These are phyloP conservation scores for Drosophila prostipennis DNA, from an alignment of 2,888 invertebrate species.

Conservation along the genomic window DNA sequence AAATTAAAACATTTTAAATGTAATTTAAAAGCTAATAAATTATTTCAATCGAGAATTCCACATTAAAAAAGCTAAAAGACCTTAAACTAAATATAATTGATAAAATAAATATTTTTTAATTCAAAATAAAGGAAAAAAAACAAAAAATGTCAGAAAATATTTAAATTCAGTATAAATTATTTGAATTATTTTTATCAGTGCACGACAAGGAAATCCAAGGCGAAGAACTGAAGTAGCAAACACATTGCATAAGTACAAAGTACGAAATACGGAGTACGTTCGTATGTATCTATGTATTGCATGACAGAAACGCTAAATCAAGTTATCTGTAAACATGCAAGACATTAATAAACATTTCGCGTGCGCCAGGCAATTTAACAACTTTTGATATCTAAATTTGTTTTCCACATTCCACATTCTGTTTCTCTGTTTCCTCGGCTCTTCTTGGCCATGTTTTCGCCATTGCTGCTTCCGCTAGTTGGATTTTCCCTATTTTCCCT, in stretches of 20 bases:
- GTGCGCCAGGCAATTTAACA: slow-evolving; percentile 83
- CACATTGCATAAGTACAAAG: slow-evolving; percentile 35
- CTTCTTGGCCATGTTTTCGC: slow-evolving; percentile 38
- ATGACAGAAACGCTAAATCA: slow-evolving; percentile 82
- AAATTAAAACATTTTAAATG: no score
- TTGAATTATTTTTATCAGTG: no score
- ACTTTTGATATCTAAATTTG: slow-evolving; percentile 82
- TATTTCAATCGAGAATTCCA: no score
- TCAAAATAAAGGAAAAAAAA: no score
- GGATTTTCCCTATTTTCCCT: slow-evolving; percentile 14
- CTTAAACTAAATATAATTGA: no score
- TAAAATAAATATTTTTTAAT: no score
- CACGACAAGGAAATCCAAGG: slow-evolving; percentile 45
- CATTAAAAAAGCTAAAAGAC: no score
- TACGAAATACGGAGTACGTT: neutral
- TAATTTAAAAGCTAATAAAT: no score
- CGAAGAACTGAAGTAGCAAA: slow-evolving; percentile 48
- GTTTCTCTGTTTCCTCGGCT: slow-evolving; percentile 53
- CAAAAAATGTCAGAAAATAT: no score
- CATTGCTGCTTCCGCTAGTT: slow-evolving; percentile 51
- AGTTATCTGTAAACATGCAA: slow-evolving; percentile 82
- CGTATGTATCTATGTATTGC: slow-evolving; percentile 62
- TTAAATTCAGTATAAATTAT: no score
- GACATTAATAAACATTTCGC: slow-evolving; percentile 83
- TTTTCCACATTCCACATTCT: slow-evolving; percentile 59